Percentiles rank a stretch among this genome's conserved stretches.
Conservation (phyloP, 2,888 invertebrate species). For the Trichogramma evanescens region DNA sequence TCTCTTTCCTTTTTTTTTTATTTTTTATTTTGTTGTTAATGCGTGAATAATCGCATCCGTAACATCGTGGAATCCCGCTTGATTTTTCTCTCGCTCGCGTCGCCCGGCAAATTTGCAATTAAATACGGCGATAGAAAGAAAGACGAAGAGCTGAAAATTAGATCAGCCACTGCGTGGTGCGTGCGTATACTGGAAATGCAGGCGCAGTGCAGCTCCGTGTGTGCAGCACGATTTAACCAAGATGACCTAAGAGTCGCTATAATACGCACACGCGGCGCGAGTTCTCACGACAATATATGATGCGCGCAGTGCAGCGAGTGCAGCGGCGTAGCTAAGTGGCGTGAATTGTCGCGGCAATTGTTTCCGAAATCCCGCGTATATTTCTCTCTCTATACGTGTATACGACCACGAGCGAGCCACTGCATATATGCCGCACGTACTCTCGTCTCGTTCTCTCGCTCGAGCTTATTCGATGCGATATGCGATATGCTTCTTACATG, state of each 20-base stretch:
- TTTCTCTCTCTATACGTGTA: conserved; percentile 24
- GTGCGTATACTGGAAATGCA: conserved; percentile 8
- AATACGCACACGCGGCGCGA: conserved; percentile 35
- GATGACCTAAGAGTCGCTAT: conserved; percentile 41
- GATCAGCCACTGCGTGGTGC: conserved; percentile 46
- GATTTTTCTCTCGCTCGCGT: too few species aligned
- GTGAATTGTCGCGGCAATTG: conserved; percentile 48
- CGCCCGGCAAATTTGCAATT: too few species aligned
- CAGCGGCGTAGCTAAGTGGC: conserved; percentile 38
- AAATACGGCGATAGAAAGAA: neutral
- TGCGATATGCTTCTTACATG: too few species aligned
- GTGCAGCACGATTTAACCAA: conserved; percentile 46
- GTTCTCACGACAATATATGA: conserved; percentile 48
- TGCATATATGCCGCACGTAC: too few species aligned
- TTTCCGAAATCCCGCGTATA: conserved; percentile 48
- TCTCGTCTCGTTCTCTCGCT: too few species aligned
- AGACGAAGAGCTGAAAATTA: conserved; percentile 36
- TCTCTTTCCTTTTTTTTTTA: too few species aligned
- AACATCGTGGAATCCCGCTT: too few species aligned
- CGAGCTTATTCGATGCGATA: too few species aligned
- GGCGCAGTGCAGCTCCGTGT: conserved; percentile 28
- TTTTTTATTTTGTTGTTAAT: too few species aligned
- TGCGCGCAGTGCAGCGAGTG: conserved; percentile 29
- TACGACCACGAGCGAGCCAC: too few species aligned
- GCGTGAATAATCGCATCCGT: too few species aligned